Percentiles rank a stretch among this genome's conserved stretches.
phyloP scores from a whole-genome alignment of 2,888 invertebrate genomes.

The Watsonalla binaria region DNA sequence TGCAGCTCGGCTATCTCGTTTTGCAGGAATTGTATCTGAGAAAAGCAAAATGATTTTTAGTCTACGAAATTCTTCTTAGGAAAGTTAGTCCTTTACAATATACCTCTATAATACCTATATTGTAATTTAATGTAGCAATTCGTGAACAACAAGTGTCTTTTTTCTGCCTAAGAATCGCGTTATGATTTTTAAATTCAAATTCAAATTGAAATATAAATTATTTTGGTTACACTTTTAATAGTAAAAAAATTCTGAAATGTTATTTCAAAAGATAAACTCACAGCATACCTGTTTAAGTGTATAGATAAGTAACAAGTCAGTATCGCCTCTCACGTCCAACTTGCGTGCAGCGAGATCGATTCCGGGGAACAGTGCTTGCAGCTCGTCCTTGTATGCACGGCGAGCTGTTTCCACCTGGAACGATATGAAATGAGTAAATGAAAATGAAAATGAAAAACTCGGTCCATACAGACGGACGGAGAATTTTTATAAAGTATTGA shows the following conservation, averaged over 20 bases:
- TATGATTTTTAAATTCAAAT: too few species aligned
- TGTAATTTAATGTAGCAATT: too few species aligned
- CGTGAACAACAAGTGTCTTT: too few species aligned
- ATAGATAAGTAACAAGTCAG: constrained; percentile 57
- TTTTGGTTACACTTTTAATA: too few species aligned
- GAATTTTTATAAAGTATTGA: too few species aligned
- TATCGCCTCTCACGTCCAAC: constrained; percentile 52
- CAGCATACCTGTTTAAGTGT: constrained; percentile 53
- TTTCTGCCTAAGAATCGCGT: too few species aligned
- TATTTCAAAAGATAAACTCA: neutral
- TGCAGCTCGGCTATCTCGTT: constrained; percentile 63
- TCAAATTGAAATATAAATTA: too few species aligned
- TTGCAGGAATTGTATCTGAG: constrained; percentile 59
- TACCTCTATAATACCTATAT: too few species aligned
- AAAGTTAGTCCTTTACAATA: neutral
- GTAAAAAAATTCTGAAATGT: too few species aligned
- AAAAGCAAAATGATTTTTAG: constrained; percentile 8
- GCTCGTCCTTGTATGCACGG: constrained; percentile 45
- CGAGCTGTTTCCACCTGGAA: constrained; percentile 59
- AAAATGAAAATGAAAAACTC: too few species aligned
- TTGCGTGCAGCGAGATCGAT: constrained; percentile 50
- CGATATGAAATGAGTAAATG: too few species aligned
- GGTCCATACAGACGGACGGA: too few species aligned
- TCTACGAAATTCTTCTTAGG: neutral
- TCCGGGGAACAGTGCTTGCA: constrained; percentile 60